Percentiles rank a stretch among this genome's conserved stretches.
Evolutionary conservation across 1,140 invertebrate species (phyloP).

Genomic region (Plutomurus gul): DNA sequence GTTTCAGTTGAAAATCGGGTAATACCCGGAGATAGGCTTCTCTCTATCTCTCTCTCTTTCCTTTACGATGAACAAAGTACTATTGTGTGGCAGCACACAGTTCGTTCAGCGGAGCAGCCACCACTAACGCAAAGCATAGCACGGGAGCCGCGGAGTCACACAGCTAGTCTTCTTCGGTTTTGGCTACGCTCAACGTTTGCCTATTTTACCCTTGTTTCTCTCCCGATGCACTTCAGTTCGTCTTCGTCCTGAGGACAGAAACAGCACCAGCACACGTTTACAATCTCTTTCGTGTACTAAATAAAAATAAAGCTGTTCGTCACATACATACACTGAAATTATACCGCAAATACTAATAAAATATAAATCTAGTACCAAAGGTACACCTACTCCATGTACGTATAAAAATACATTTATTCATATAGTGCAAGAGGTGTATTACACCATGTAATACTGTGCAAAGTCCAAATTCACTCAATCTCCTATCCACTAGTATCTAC

Average conservation of each 20-base stretch:
- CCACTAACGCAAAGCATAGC: not conserved
- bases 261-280: too few species aligned
- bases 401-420: too few species aligned
- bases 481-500: too few species aligned
- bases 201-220: slow-evolving; percentile 23
- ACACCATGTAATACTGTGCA: too few species aligned
- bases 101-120: not conserved
- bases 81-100: not conserved
- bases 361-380: too few species aligned
- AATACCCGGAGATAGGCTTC: not conserved
- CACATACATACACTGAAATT: too few species aligned
- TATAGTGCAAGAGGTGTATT: too few species aligned
- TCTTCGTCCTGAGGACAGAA: slow-evolving; percentile 13
- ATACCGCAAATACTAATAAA: too few species aligned
- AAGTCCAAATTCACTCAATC: too few species aligned
- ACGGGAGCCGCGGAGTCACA: not conserved
- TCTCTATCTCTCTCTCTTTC: not conserved
- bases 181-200: slow-evolving; percentile 1
- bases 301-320: too few species aligned
- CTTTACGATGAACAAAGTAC: not conserved
- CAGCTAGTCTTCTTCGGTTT: not conserved
- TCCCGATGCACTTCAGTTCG: slow-evolving; percentile 24
- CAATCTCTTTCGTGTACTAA: too few species aligned
- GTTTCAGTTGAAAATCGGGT: slow-evolving; percentile 14
- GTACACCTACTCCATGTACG: too few species aligned